Conservation (phyloP, 2,113 vertebrate genomes). For the Rostratula benghalensis region DNA sequence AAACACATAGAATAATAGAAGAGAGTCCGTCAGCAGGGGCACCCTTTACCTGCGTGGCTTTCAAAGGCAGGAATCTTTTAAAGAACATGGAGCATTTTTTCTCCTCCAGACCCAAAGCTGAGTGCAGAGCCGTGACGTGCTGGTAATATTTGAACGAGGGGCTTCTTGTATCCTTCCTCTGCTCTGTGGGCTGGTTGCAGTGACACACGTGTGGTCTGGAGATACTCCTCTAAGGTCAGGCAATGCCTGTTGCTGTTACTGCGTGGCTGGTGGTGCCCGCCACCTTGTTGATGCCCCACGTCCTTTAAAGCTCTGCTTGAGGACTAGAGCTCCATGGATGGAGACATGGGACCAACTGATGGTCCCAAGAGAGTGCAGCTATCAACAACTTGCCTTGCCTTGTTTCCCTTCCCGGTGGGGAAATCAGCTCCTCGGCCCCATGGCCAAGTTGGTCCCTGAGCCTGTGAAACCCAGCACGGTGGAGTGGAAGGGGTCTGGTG, state of each 20-base stretch:
- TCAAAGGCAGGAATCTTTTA: slow-evolving; percentile 8
- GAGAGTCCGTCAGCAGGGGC: background rate
- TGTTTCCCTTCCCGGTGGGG: background rate
- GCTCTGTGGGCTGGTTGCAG: background rate
- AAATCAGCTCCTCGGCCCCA: rapidly evolving
- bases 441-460: rapidly evolving
- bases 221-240: background rate
- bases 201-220: rapidly evolving
- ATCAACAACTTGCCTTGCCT: background rate
- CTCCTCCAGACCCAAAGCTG: background rate
- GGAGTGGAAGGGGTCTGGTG: background rate
- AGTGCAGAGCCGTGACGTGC: background rate
- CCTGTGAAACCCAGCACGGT: background rate
- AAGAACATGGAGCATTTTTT: background rate
- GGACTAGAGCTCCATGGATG: background rate
- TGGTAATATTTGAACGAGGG: background rate
- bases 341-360: background rate
- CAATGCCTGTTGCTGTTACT: background rate
- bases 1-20: slow-evolving; percentile 66
- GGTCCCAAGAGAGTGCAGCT: background rate
- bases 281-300: background rate
- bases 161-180: rapidly evolving
- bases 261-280: background rate
- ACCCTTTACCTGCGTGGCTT: background rate
- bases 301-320: background rate